Conservation (phyloP, 1,140 invertebrate genomes). For the Platyura marginata region DNA sequence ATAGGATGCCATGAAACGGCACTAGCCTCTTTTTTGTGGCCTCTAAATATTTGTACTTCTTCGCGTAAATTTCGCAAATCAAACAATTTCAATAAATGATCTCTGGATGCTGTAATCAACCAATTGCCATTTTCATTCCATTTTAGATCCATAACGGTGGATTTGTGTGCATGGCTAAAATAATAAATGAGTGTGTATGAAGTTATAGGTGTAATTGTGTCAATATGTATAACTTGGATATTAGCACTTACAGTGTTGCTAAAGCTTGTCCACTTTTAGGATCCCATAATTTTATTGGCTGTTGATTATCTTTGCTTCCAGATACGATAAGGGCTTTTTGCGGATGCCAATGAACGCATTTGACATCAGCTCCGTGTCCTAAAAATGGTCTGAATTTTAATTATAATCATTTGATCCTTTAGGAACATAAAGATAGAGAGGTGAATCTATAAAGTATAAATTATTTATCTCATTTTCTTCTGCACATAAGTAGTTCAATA, state of each 20-base stretch:
- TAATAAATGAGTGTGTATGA: slow-evolving; percentile 1
- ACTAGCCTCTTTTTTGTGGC: slow-evolving; percentile 96
- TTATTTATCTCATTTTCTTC: no score
- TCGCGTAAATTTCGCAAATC: slow-evolving; percentile 87
- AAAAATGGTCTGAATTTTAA: no score
- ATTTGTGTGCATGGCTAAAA: slow-evolving; percentile 93
- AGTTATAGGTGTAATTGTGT: background rate
- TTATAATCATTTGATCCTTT: no score
- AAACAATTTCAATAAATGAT: slow-evolving; percentile 96
- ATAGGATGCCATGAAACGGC: slow-evolving; percentile 96
- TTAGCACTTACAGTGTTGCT: slow-evolving; percentile 50
- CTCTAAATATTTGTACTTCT: slow-evolving; percentile 91
- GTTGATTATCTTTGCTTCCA: slow-evolving; percentile 98
- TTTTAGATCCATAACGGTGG: slow-evolving; percentile 96
- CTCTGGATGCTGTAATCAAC: slow-evolving; percentile 94
- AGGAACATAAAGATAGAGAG: no score
- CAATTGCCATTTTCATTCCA: slow-evolving; percentile 99
- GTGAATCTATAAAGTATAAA: no score
- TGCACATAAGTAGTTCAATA: no score
- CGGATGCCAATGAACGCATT: slow-evolving; percentile 99
- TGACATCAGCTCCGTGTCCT: slow-evolving; percentile 98
- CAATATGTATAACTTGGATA: no score
- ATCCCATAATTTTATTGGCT: slow-evolving; percentile 99
- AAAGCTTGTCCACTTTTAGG: slow-evolving; percentile 82
- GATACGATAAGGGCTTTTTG: slow-evolving; percentile 92